Percentiles rank a stretch among this genome's conserved stretches.
Evolutionary conservation across 2,113 vertebrate genomes (phyloP).

Genomic region (Trochalopteron elliotii): DNA sequence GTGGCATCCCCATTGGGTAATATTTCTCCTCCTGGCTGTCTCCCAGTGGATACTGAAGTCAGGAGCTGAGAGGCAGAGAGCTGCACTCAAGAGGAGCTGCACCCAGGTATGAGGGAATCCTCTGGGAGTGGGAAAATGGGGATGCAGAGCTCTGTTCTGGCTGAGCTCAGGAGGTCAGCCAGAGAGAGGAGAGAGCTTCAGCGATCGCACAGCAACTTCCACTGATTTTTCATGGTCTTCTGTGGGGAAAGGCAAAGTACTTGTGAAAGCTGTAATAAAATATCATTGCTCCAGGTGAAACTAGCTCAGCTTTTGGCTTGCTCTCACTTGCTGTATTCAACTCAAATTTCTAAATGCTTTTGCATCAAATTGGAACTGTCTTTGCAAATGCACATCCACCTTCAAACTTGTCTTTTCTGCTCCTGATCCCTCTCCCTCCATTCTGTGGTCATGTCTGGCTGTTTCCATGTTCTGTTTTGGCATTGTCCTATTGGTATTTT

Average conservation of each 20-base stretch:
- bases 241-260: background rate
- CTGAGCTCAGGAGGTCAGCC: background rate
- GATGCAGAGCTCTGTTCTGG: background rate
- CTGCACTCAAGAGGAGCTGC: background rate
- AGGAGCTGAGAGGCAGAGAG: background rate
- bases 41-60: fast-evolving
- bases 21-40: background rate
- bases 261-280: background rate
- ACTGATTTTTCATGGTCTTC: background rate
- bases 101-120: background rate
- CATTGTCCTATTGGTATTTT: background rate
- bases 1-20: background rate
- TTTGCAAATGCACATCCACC: background rate
- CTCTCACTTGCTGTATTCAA: background rate
- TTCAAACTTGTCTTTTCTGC: background rate
- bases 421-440: background rate
- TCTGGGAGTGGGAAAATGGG: background rate
- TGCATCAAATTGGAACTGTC: background rate
- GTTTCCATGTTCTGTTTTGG: background rate
- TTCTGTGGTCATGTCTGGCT: background rate
- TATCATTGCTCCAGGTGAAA: background rate
- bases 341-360: background rate
- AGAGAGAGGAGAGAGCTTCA: background rate
- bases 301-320: background rate
- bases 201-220: background rate